Evolutionary conservation across 92 coral and sea anemone genomes (phyloP).

Genomic region (Isaurus tuberculatus): DNA sequence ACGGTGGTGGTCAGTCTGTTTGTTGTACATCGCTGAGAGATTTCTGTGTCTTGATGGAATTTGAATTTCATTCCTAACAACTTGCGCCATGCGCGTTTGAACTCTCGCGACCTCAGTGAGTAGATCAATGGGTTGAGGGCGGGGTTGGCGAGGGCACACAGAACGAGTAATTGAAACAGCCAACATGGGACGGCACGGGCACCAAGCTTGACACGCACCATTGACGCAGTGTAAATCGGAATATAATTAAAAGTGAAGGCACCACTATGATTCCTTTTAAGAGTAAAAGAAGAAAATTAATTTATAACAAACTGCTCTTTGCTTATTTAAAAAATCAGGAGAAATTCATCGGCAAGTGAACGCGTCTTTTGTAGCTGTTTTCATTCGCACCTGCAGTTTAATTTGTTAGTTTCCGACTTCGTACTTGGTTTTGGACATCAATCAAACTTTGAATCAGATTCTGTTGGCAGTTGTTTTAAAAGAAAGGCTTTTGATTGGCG

Average conservation of each 20-base stretch:
- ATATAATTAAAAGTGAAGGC: constrained; percentile 58
- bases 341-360: too few species aligned
- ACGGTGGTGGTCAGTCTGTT: neutral
- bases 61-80: neutral
- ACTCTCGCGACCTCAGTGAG: constrained; percentile 57
- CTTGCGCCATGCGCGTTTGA: constrained; percentile 39
- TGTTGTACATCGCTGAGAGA: neutral
- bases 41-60: neutral
- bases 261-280: constrained; percentile 61
- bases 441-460: too few species aligned
- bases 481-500: too few species aligned
- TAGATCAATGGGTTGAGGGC: constrained; percentile 63
- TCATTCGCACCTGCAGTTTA: too few species aligned
- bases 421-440: too few species aligned
- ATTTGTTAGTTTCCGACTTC: too few species aligned
- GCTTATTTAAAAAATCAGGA: neutral
- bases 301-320: neutral
- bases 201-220: constrained; percentile 49
- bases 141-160: constrained; percentile 45
- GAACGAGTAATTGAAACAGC: neutral
- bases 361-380: too few species aligned
- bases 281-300: neutral
- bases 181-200: constrained; percentile 39
- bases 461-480: too few species aligned
- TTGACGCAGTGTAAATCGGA: constrained; percentile 37